phyloP scores from a whole-genome alignment of 2,888 invertebrate genomes.

The Eurytoma californica region DNA sequence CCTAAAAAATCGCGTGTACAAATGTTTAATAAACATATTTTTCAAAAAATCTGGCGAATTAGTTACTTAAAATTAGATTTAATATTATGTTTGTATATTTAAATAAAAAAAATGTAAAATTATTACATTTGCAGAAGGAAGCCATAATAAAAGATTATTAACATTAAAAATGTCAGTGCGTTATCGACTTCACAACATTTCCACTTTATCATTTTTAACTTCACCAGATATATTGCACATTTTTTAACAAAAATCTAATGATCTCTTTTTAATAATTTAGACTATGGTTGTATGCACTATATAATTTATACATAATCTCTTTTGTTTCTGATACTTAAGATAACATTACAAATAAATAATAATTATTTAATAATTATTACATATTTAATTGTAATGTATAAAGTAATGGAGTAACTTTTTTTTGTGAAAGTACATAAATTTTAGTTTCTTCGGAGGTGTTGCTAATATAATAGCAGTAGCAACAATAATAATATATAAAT shows the following conservation, averaged over 20 bases:
- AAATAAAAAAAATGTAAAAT: not conserved
- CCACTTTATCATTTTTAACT: not conserved
- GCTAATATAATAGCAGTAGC: too few relatives aligned
- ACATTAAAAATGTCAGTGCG: not conserved
- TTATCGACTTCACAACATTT: not conserved
- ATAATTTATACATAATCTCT: not conserved
- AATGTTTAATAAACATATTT: not conserved
- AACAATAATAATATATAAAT: too few relatives aligned
- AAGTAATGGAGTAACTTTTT: not conserved
- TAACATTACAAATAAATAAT: not conserved
- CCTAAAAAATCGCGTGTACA: not conserved
- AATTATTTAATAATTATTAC: not conserved
- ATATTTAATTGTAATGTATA: not conserved
- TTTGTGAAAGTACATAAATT: too few relatives aligned
- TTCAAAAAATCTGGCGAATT: not conserved
- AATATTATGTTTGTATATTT: not conserved
- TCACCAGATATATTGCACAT: not conserved
- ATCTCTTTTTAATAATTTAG: not conserved
- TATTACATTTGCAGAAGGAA: slow-evolving; percentile 4
- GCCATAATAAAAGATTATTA: not conserved
- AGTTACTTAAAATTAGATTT: not conserved
- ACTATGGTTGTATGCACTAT: not conserved
- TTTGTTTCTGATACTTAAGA: not conserved
- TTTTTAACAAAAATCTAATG: not conserved
- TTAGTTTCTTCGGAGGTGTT: too few relatives aligned